These are phyloP conservation scores for Aplochiton taeniatus DNA, from an alignment of 2,797 vertebrate genomes.

Conservation along the genomic window DNA sequence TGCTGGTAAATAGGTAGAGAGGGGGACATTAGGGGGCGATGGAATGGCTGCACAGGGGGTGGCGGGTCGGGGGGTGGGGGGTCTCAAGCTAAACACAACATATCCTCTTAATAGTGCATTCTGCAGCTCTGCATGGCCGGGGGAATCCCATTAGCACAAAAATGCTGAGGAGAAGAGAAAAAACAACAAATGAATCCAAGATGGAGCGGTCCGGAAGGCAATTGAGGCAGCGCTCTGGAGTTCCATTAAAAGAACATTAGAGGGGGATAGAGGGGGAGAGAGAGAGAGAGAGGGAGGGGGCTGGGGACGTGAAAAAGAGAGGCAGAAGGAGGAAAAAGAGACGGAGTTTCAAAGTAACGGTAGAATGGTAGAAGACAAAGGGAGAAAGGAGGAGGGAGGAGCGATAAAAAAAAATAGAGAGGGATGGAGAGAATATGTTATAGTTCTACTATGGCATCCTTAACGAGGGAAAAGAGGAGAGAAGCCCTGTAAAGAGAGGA, in stretches of 20 bases:
- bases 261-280: background rate
- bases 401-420: background rate
- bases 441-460: too few species aligned
- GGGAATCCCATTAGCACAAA: constrained; percentile 77
- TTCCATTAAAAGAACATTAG: background rate
- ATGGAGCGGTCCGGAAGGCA: constrained; percentile 23
- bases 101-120: constrained; percentile 68
- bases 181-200: constrained; percentile 23
- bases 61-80: background rate
- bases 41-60: constrained; percentile 64
- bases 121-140: constrained; percentile 71
- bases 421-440: background rate
- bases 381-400: background rate
- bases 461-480: background rate
- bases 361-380: background rate
- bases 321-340: too few species aligned
- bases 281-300: background rate
- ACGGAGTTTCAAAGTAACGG: too few species aligned
- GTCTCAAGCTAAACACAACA: constrained; percentile 58
- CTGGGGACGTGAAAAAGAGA: background rate
- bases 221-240: constrained; percentile 4
- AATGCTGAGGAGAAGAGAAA: constrained; percentile 61
- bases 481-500: background rate
- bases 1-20: constrained; percentile 38
- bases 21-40: constrained; percentile 45